Base-by-base conservation (phyloP, 2,113 vertebrate species). In the Dendrocopos noguchii region DNA sequence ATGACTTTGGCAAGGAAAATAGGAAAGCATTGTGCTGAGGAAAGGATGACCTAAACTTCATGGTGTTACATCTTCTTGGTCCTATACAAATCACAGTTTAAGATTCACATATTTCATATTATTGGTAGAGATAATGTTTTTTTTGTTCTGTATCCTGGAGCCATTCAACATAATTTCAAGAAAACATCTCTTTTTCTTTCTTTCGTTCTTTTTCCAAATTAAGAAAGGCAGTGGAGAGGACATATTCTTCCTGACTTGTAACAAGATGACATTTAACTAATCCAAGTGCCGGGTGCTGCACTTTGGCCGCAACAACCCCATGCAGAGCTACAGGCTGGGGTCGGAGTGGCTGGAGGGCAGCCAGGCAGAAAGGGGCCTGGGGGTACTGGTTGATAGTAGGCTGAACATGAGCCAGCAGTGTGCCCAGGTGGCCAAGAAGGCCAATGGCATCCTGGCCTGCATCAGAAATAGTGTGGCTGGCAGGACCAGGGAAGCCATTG, bases 31-130 rank as follows among this genome's bases (percentile, higher is more conserved):
- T 87, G 28, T 52, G 29, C 39, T 63, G 50, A 73, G 74, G 66
- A 75, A 92, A 80, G 39, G 64, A 87, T 87, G 90, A 95, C n/a
- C 68, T 91, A 39, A 94, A 80, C 34, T 72, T 93, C 16, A 29
- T 4, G 2, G 25, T 75, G 66, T 84, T 92, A 83, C 14, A 65
- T 79, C 22, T 18, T 72, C 31, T 15, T 59, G 29, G 55, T 53
- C 29, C n/a, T 50, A 27, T 50, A 84, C 59, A 91, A 76, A 82
- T 80, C 22, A 68, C 53, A 77, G 28, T 56, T 86, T 60, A 71
- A 75, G 36, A 65, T 75, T 86, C 39, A 44, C 16, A 2, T 89
- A 73, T 75, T 81, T 90, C 44, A 28, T 67, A 52, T 64, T 88
- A 34, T 0, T 68, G 3, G 11, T 67, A 65, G n/a, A 68, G 39